Conservation (phyloP, 1,140 invertebrate genomes). For the Acromyrmex echinatior region DNA sequence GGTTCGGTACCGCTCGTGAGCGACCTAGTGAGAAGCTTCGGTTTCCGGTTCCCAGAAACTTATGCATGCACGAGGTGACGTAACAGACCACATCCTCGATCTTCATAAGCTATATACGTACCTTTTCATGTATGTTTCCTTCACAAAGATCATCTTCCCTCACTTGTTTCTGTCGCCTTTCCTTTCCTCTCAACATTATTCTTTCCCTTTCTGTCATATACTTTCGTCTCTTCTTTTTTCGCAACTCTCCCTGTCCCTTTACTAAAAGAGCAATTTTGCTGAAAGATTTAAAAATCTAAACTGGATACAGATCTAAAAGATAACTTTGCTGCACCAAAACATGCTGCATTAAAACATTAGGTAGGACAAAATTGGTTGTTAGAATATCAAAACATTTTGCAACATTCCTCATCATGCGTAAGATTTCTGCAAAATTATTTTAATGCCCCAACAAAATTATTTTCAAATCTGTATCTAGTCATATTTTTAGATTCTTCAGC, state of each 20-base stretch:
- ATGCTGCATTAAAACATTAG: too few species aligned
- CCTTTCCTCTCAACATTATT: constrained; percentile 1
- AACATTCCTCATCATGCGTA: too few species aligned
- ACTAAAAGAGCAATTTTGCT: too few species aligned
- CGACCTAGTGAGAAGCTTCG: constrained; percentile 40
- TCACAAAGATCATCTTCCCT: constrained; percentile 26
- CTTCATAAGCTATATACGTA: background rate
- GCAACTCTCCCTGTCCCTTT: background rate
- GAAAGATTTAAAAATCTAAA: too few species aligned
- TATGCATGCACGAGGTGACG: constrained; percentile 10
- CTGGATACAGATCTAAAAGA: too few species aligned
- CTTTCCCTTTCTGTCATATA: background rate
- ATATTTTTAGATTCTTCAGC: too few species aligned
- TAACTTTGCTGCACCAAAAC: too few species aligned
- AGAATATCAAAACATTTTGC: too few species aligned
- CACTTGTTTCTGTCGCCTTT: background rate
- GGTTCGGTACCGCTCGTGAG: background rate
- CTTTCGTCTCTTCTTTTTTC: constrained; percentile 24
- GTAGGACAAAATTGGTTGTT: too few species aligned
- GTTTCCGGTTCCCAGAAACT: constrained; percentile 2
- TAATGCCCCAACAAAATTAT: too few species aligned
- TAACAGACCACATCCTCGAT: constrained; percentile 61
- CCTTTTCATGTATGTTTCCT: background rate
- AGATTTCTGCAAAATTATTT: too few species aligned
- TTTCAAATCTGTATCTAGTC: too few species aligned